Evolutionary conservation across 1,140 invertebrate species (phyloP), one percentile per base, ranked within the genome.

Genomic region (Ectropis grisescens): DNA sequence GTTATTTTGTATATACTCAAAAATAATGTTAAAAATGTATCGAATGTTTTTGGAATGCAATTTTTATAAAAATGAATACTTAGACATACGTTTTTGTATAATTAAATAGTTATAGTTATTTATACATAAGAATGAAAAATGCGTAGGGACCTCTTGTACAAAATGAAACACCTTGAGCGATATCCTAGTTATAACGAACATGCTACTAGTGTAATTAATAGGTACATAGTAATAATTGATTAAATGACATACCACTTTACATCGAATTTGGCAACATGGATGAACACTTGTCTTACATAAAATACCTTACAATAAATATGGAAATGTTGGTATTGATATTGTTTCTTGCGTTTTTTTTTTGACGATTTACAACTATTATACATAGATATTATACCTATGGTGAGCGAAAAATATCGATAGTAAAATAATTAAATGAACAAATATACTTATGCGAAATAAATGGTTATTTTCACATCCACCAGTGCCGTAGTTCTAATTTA

Each of bases 241-340:
- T 59, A 66, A 59, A 52, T 59, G 57, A 54, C 37, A 47, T 62
- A 55, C 62, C 53, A 62, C 53, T 58, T 55, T 70, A 78, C 58
- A 78, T 50, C 52, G 52, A 78, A 69, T 80, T 80, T 80, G 75
- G 75, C 75, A 80, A 71, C 68, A 58, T 56, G 52, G 53, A 66
- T 75, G 70, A 75, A 80, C 75, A 75, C 71, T 59, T 48, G 26
- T 56, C 44, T 43, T 43, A 40, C n/a, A n/a, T n/a, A n/a, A 24
- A n/a, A 19, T 4, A 19, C 16, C 16, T 11, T 11, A 29, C 29
- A 39, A 33, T 45, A 41, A 28, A 14, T 38, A 37, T 11, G 16
- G 3, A 19, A 8, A 19, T 19, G 16, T 19, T 4, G n/a, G n/a
- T 19, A 19, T 19, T 8, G 8, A 19, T 19, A 19, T n/a, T n/a